Percentiles rank a stretch among this genome's conserved stretches.
Evolutionary conservation across 2,113 vertebrate genomes (phyloP).

Genomic region (Pyxicephalus adspersus): DNA sequence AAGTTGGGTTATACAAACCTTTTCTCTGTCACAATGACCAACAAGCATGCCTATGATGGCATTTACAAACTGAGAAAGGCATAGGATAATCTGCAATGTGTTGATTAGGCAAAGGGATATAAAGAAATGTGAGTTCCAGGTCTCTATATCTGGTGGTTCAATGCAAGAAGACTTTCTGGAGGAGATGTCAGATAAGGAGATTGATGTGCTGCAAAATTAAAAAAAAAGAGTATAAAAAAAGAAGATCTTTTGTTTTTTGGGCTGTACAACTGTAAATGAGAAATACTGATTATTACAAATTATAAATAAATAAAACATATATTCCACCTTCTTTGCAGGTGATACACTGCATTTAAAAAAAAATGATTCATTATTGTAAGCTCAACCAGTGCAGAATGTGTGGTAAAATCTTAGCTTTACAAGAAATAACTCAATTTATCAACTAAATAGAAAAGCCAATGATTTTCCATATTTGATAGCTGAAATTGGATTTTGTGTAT

Average conservation of each 20-base stretch:
- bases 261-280: not conserved
- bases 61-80: constrained; percentile 68
- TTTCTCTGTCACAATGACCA: constrained; percentile 67
- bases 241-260: no score
- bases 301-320: no score
- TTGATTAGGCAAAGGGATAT: constrained; percentile 66
- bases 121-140: constrained; percentile 71
- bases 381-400: no score
- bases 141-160: constrained; percentile 67
- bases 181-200: constrained; percentile 60
- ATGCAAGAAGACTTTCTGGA: constrained; percentile 70
- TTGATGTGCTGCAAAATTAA: constrained; percentile 57
- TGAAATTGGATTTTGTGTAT: no score
- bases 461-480: no score
- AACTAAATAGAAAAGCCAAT: no score
- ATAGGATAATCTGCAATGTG: constrained; percentile 67
- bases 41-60: constrained; percentile 71
- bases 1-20: constrained; percentile 47
- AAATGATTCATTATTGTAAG: no score
- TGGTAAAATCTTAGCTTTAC: no score
- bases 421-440: no score
- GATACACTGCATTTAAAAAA: no score
- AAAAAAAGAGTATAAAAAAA: not conserved
- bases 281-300: not conserved
- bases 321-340: no score